Conservation (phyloP, 2,797 vertebrate species). For the Phataginus tetradactyla region DNA sequence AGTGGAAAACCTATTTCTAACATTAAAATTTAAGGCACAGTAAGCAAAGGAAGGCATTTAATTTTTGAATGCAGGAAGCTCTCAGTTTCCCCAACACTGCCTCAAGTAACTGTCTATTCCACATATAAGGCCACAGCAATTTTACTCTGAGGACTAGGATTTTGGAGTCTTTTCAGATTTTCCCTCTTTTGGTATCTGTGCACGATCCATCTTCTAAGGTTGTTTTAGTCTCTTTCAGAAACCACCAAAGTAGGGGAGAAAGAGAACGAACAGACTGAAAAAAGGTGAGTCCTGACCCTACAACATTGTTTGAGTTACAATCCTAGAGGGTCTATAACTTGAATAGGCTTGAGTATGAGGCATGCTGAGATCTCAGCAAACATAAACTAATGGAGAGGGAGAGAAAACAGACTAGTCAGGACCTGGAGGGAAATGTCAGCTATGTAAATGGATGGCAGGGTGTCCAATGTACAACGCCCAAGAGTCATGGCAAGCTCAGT, state of each 20-base stretch:
- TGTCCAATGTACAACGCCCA: background rate
- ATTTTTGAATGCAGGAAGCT: background rate
- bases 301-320: background rate
- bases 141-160: constrained; percentile 17
- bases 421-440: background rate
- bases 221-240: constrained; percentile 69
- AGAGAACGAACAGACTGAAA: background rate
- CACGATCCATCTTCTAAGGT: background rate
- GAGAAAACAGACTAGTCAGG: background rate
- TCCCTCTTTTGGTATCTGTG: background rate
- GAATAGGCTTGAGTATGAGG: background rate
- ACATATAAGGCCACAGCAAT: background rate
- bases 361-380: background rate
- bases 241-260: background rate
- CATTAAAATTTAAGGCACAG: background rate
- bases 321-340: background rate
- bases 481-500: background rate
- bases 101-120: background rate
- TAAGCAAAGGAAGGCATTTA: background rate
- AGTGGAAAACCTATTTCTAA: background rate
- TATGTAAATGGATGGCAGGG: background rate
- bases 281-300: constrained; percentile 56
- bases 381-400: background rate
- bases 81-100: background rate
- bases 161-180: background rate